Base-by-base conservation (phyloP, 2,888 invertebrate species). In the Gibbula magus region DNA sequence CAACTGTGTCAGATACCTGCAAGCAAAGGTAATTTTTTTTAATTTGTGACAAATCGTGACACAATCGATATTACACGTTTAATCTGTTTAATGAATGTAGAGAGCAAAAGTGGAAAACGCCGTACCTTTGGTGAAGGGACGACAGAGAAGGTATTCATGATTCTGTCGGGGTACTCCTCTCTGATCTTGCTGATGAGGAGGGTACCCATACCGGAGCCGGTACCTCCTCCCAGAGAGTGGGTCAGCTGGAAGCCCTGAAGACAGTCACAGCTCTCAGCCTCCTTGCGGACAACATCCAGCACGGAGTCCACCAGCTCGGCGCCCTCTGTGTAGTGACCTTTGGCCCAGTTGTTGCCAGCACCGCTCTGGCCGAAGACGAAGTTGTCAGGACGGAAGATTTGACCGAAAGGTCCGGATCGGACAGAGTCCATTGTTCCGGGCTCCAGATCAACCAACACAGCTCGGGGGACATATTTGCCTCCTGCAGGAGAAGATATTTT, bases 361-460 rank as follows among this genome's bases (percentile, higher is more conserved):
- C 90, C 90, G 52, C 87, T 86, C 78, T 91, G 90, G 35, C 90
- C 90, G 93, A 97, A 97, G 20, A 98, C 96, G 93, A 97, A 98
- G 94, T 98, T 98, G 94, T 98, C 97, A 16, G 98, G 98, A 84
- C 97, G 94, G 94, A 97, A 98, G 91, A 98, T 96, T 93, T 97
- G 95, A 13, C 97, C 97, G 93, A 97, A 98, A 13, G 97, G 96
- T 79, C 98, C 97, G 0, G 97, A 97, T 85, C 98, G 95, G 85
- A 98, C 97, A 0, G 97, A 97, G 94, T 98, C 98, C 97, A 98
- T 98, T 89, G 98, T 98, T 87, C 98, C 98, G 74, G 98, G 98
- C 93, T 98, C 98, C 92, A 98, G 94, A 92, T 98, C 98, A 85
- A 98, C 96, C 83, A 98, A 95, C 92, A 98, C 96, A 89, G 98